Conservation (phyloP, 2,113 vertebrate genomes). For the Ictalurus furcatus region DNA sequence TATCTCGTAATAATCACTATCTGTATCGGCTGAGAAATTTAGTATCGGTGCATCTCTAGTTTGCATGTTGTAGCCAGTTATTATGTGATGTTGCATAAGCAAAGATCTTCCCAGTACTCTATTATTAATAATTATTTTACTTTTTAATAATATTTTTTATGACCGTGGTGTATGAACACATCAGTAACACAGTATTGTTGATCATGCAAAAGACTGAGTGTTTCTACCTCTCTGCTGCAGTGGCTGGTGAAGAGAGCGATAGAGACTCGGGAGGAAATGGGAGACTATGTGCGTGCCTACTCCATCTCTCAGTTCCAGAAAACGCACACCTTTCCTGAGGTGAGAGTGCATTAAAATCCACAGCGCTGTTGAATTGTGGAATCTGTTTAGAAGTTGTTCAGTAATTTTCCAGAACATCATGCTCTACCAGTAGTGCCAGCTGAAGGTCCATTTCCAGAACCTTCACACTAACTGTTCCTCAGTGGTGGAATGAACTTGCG, state of each 20-base stretch:
- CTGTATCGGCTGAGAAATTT: too few relatives aligned
- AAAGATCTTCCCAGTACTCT: background rate
- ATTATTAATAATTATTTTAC: background rate
- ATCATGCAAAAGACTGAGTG: background rate
- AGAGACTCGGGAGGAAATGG: constrained; percentile 96
- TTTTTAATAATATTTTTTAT: background rate
- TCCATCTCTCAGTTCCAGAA: constrained; percentile 96
- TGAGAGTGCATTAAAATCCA: constrained; percentile 58
- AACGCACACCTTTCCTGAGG: constrained; percentile 87
- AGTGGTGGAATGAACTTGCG: too few relatives aligned
- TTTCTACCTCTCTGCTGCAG: constrained; percentile 64
- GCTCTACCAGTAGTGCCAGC: background rate
- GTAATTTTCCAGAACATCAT: background rate
- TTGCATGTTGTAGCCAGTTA: background rate
- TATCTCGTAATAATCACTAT: too few relatives aligned
- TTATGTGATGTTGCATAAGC: background rate
- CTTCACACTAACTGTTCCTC: too few relatives aligned
- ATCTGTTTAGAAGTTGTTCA: background rate
- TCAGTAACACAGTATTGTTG: background rate
- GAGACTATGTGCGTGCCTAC: constrained; percentile 91
- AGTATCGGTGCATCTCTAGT: too few relatives aligned
- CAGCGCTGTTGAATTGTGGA: background rate
- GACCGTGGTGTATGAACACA: background rate
- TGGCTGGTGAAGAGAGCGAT: constrained; percentile 98
- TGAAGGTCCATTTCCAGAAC: too few relatives aligned